These are phyloP conservation scores for Prionace glauca DNA, from an alignment of 2,797 vertebrate species.

Conservation along the genomic window DNA sequence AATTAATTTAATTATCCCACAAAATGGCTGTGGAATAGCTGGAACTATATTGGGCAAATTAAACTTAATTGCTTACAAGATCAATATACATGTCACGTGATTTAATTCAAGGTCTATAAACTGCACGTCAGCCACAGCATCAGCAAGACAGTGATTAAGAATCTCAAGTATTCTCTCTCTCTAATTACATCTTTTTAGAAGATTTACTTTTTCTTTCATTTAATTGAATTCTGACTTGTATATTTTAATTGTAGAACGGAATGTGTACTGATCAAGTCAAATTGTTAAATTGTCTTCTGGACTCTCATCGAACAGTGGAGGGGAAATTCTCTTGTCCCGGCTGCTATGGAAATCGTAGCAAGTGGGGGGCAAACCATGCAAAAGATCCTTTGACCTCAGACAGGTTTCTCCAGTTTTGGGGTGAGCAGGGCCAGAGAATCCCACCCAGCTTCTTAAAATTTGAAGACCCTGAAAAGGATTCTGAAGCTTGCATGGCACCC, in stretches of 20 bases:
- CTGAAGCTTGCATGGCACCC: neutral
- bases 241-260: neutral
- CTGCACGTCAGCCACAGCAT: neutral
- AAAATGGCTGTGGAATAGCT: neutral
- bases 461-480: neutral
- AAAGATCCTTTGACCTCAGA: too few species aligned
- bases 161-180: neutral
- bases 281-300: neutral
- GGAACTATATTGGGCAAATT: neutral
- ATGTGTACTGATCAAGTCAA: neutral
- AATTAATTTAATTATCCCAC: neutral
- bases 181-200: neutral
- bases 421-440: too few species aligned
- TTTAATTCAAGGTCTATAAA: neutral
- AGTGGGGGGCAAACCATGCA: too few species aligned
- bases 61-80: constrained; percentile 22
- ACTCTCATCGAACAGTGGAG: neutral
- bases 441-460: neutral
- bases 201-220: neutral
- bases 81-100: neutral
- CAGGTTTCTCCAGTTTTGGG: too few species aligned
- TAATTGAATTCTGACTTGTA: neutral
- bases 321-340: too few species aligned
- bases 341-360: too few species aligned
- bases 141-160: neutral